phyloP scores from a whole-genome alignment of 2,797 vertebrate species.

The Anniella stebbinsi region DNA sequence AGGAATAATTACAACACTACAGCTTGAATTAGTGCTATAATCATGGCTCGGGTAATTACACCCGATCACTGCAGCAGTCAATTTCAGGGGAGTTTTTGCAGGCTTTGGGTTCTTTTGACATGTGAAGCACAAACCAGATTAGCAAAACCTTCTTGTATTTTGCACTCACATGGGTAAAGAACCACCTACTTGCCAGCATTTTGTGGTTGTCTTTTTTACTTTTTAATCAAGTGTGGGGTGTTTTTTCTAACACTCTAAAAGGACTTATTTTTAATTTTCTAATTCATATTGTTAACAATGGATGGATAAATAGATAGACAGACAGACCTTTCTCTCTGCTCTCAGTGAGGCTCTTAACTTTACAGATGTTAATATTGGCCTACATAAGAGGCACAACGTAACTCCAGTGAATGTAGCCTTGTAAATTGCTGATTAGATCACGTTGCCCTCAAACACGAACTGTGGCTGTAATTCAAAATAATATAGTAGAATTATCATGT shows the following conservation, averaged over 20 bases:
- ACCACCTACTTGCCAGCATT: constrained; percentile 3
- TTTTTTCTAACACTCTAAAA: constrained; percentile 39
- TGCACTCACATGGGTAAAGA: not conserved
- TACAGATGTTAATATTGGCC: constrained; percentile 40
- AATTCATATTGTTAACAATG: not conserved
- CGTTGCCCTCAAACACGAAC: constrained; percentile 46
- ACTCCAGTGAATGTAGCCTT: constrained; percentile 53
- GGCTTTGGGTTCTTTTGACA: not conserved
- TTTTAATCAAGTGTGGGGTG: not conserved
- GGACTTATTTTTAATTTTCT: not conserved
- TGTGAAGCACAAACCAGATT: constrained; percentile 14
- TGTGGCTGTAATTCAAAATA: constrained; percentile 51
- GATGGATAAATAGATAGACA: constrained; percentile 17
- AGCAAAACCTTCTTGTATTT: constrained; percentile 14
- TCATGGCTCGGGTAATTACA: constrained; percentile 4
- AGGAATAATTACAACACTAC: constrained; percentile 22
- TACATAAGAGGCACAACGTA: constrained; percentile 57
- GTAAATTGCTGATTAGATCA: constrained; percentile 62
- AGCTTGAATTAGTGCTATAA: not conserved
- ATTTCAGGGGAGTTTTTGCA: constrained; percentile 35
- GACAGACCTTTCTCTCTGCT: not conserved
- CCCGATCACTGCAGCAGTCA: rapidly evolving
- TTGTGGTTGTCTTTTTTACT: not conserved
- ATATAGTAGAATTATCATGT: not conserved
- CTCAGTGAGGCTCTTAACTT: constrained; percentile 44